phyloP scores from a whole-genome alignment of 1,140 invertebrate species.

The Temnothorax curvispinosus region DNA sequence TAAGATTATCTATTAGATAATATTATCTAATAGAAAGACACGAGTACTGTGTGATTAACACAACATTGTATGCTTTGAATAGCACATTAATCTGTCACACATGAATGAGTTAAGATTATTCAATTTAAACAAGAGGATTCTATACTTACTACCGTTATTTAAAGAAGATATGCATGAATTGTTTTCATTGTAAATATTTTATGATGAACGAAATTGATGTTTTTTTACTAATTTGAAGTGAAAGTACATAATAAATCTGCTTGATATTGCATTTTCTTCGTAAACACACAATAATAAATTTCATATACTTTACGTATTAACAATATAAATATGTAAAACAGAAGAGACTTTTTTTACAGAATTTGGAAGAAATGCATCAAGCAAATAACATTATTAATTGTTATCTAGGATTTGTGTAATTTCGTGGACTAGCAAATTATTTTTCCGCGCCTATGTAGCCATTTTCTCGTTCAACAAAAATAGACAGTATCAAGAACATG shows the following conservation, averaged over 20 bases:
- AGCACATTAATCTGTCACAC: background rate
- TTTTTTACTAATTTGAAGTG: background rate
- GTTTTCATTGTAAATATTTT: background rate
- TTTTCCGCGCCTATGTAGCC: background rate
- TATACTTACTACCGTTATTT: background rate
- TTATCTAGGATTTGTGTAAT: background rate
- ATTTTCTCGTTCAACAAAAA: slow-evolving; percentile 19
- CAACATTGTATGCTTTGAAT: background rate
- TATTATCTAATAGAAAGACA: background rate
- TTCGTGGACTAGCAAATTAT: background rate
- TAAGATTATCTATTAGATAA: background rate
- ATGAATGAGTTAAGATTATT: background rate
- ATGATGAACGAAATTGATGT: background rate
- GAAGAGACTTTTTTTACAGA: background rate
- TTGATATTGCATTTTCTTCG: background rate
- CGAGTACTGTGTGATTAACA: background rate
- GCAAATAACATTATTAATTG: background rate
- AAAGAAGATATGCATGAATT: background rate
- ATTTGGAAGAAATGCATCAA: background rate
- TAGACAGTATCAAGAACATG: slow-evolving; percentile 14
- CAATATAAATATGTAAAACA: background rate
- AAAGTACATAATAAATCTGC: background rate
- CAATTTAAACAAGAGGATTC: background rate
- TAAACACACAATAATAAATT: background rate
- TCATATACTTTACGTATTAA: background rate